Base-by-base conservation (phyloP, 2,888 invertebrate species). In the Cryptus armator region DNA sequence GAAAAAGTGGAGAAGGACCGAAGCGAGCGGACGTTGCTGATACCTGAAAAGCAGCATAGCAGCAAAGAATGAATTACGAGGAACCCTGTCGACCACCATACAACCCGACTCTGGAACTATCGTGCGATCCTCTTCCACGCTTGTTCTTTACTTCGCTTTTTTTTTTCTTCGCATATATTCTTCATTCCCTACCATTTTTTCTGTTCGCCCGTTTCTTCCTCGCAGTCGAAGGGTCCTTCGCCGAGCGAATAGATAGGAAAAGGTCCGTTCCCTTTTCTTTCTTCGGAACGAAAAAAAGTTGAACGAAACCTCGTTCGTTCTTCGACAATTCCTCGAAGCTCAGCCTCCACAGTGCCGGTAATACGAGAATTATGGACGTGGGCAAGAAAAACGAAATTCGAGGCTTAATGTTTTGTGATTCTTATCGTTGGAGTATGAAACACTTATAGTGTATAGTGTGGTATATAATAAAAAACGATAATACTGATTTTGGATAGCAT, bases 31-130 rank as follows among this genome's bases (percentile, higher is more conserved):
- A 79, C 79, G 79, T 79, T 76, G 85, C 79, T 85, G 79, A 85
- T 82, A 82, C 76, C 79, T 62, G 79, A 80, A 85, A 85, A 85
- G 75, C 70, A 85, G 75, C 79, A 66, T 46, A 64, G 64, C 70
- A 67, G 62, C 78, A 24, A 85, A 71, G 79, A 46, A 85, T 85
- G 82, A 85, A 79, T 85, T 85, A 82, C 71, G 82, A 79, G 75
- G 32, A 43, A 37, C 53, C 56, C 51, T 46, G 81, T 75, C 70
- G 78, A 80, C 79, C 75, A 79, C 75, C 66, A 80, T 37, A 37
- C 37, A 37, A 37, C 79, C 62, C 75, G 48, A 66, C 29, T 66
- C 51, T 71, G 68, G 14, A 84, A 16, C 77, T 48, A 43, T 67
- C 66, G 10, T 24, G 43, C 37, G 51, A 72, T 51, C 79, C 71